Evolutionary conservation across 2,113 vertebrate species (phyloP).

Genomic region (Calyptommatus sinebrachiatus): DNA sequence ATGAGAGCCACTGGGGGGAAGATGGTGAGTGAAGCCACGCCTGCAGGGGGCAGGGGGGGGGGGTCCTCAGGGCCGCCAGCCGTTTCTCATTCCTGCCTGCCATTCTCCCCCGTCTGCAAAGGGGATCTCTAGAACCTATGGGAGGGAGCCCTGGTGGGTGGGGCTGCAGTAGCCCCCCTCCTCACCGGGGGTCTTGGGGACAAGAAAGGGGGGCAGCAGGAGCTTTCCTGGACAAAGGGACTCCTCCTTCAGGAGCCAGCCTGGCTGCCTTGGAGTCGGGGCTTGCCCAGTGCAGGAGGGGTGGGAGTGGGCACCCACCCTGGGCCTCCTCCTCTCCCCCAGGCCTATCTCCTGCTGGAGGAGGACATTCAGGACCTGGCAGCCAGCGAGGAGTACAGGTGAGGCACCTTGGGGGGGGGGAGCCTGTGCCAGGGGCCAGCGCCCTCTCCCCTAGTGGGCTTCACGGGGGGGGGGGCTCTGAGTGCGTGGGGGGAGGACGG

Average conservation of each 20-base stretch:
- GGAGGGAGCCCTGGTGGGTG: no score
- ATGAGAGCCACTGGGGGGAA: constrained; percentile 98
- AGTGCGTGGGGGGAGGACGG: not conserved
- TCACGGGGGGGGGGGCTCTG: no score
- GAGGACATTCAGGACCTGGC: constrained; percentile 91
- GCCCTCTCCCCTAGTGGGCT: no score
- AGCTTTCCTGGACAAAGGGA: no score
- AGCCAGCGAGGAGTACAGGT: constrained; percentile 92
- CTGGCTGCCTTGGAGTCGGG: not conserved
- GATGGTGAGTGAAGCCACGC: constrained; percentile 80
- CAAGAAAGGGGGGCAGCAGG: no score
- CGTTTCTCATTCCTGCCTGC: not conserved
- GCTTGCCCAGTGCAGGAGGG: not conserved
- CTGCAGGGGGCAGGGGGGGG: not conserved
- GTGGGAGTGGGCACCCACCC: not conserved
- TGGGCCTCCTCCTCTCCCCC: not conserved
- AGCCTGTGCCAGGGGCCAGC: not conserved
- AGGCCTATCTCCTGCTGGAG: constrained; percentile 95
- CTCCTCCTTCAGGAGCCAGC: no score
- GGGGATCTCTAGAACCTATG: no score
- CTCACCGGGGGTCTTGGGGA: no score
- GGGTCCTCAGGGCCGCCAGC: no score
- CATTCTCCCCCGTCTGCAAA: no score
- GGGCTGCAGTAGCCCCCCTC: no score
- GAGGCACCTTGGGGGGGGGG: constrained; percentile 14